Base-by-base conservation (phyloP, 2,113 vertebrate genomes). In the Ictidomys tridecemlineatus region DNA sequence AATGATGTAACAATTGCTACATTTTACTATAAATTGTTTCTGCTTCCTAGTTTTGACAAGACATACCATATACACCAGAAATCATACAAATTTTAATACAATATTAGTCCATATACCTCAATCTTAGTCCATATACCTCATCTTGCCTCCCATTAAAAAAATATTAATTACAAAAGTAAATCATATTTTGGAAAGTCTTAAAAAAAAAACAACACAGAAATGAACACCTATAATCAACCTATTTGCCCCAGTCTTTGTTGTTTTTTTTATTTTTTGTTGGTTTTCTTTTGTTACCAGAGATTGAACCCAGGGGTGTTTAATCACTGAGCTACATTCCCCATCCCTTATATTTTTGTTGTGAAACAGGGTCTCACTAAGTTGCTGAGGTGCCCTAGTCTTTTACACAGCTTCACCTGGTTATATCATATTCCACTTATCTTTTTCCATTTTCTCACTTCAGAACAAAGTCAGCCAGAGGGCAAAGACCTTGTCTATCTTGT, bases 11-110 rank as follows among this genome's bases (percentile, higher is more conserved):
- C 22, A n/a, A 94, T 20, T 63, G 48, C n/a, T 67, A 91, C 22
- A 77, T 73, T 88, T 89, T 73, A 76, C n/a, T 13, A 58, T 14
- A 87, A 20, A 63, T 56, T 80, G 88, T 74, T 92, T 89, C 92
- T 93, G 39, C 26, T n/a, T 78, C 30, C 45, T 37, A 78, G 53
- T 79, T 93, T 92, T 86, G 74, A 42, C 24, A 74, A 74, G 30
- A 79, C 3, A 63, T 83, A 87, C 0, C n/a, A 83, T 10, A 70
- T 30, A 73, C 7, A 84, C 69, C 72, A 88, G 45, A 95, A 91
- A 51, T 58, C 45, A 74, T 56, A 1, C 5, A 95, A 56, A 56
- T 90, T n/a, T 56, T 65, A 32, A 90, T 48, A 26, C 39, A 61
- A 0, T 87, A 70, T 79, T 76, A 86, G 17, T 93, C 37, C 14